Percentiles rank a stretch among this genome's conserved stretches.
Conservation (phyloP, 2,888 invertebrate species). For the Rambutsinella grinnellia region DNA sequence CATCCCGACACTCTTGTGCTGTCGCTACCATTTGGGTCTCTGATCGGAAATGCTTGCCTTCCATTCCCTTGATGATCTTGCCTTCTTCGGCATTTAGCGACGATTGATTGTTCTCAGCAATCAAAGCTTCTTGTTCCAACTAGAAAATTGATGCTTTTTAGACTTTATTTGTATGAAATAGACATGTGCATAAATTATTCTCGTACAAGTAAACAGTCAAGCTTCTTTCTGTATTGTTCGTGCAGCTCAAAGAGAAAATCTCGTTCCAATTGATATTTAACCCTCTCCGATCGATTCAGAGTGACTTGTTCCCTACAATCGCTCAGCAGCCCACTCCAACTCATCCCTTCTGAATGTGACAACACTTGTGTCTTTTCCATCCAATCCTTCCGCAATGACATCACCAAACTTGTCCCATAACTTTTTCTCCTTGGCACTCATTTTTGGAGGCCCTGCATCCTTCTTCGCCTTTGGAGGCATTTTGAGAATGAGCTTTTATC, state of each 20-base stretch:
- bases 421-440: constrained; percentile 55
- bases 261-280: constrained; percentile 60
- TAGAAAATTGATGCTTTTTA: too few species aligned
- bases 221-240: constrained; percentile 40
- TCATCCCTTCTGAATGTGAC: constrained; percentile 57
- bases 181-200: background rate
- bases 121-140: constrained; percentile 47
- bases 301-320: constrained; percentile 55
- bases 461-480: constrained; percentile 52
- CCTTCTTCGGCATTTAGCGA: constrained; percentile 60
- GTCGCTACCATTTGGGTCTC: constrained; percentile 57
- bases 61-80: constrained; percentile 58
- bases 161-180: background rate
- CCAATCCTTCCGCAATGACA: constrained; percentile 50
- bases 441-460: constrained; percentile 30
- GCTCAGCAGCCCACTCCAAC: constrained; percentile 58
- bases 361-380: constrained; percentile 45
- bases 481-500: too few species aligned
- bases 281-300: constrained; percentile 54
- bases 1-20: constrained; percentile 59
- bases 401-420: constrained; percentile 55
- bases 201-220: constrained; percentile 41
- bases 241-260: constrained; percentile 60
- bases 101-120: constrained; percentile 50
- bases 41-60: constrained; percentile 64